phyloP scores from a whole-genome alignment of 2,888 invertebrate genomes.

The Zelleria hepariella region DNA sequence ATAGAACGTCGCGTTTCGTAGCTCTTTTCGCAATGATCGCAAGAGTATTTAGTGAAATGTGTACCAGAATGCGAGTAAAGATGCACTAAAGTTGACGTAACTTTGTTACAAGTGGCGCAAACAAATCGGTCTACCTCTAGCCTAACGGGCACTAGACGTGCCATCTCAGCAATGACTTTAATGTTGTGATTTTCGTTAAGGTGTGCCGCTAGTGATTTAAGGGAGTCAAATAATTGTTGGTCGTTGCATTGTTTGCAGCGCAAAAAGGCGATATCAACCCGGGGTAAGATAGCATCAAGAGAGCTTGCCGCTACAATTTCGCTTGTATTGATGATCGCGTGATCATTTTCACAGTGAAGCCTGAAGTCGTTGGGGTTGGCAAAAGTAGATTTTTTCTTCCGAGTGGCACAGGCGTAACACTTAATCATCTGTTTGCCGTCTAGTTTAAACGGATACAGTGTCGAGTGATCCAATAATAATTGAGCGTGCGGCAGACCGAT shows the following conservation, averaged over 20 bases:
- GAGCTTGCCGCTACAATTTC: not conserved
- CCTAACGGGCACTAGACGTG: not conserved
- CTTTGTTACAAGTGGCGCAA: not conserved
- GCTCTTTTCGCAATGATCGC: slow-evolving; percentile 8
- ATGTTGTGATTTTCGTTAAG: not conserved
- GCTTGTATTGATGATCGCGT: slow-evolving; percentile 5
- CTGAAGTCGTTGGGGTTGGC: slow-evolving; percentile 7
- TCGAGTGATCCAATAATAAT: not conserved
- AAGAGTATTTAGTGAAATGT: slow-evolving; percentile 8
- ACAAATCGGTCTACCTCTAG: not conserved
- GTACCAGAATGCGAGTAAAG: slow-evolving; percentile 3
- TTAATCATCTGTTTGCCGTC: not conserved
- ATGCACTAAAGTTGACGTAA: not conserved
- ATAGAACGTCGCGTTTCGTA: not conserved
- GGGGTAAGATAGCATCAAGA: not conserved
- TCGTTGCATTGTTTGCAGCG: slow-evolving; percentile 6
- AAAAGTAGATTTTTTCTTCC: slow-evolving; percentile 1
- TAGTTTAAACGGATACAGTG: not conserved
- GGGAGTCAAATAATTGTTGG: not conserved
- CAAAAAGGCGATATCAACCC: slow-evolving; percentile 8
- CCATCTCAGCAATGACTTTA: not conserved
- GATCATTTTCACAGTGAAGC: not conserved
- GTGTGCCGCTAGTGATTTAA: slow-evolving; percentile 1
- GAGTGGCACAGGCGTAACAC: not conserved
- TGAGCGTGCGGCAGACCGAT: not conserved